Base-by-base conservation (phyloP, 2,113 vertebrate species). In the Sapajus apella region DNA sequence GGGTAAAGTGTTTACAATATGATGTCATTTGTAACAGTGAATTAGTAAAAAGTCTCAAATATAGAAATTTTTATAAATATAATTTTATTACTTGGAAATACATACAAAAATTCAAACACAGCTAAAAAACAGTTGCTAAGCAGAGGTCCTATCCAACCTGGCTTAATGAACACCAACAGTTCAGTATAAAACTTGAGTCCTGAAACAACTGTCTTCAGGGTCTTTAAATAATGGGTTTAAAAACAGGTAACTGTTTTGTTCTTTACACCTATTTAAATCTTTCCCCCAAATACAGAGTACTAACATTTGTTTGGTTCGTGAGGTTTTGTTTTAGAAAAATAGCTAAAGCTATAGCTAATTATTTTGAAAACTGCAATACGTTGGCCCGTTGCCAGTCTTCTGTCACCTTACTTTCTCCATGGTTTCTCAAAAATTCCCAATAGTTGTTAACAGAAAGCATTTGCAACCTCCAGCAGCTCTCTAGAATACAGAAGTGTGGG, bases 21-120 rank as follows among this genome's bases (percentile, higher is more conserved):
- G 18, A 3, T 81, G 45, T 58, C 43, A 82, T 47, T 82, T 64
- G 64, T 84, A 84, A 85, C 77, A 90, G 0, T 86, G n/a, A 96
- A 97, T 92, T 95, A 97, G 70, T 86, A 95, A 96, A 72, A 94
- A 97, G 77, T 92, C 94, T 97, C 96, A 95, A 96, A 92, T 87
- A 86, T 70, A 84, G 66, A 96, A 96, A 66, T 92, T 95, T 97
- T 97, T 97, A 97, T 82, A 98, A 98, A 98, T 98, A 97, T 97
- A 97, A n/a, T 96, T 98, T 98, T 98, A 98, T 98, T 97, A 97
- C 84, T 96, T 94, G 87, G 94, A 97, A 97, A 96, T 97, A 96
- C 92, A 98, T 98, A 98, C 96, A 97, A 98, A 98, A 97, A 94
- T 97, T 95, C 88, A 96, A 95, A 97, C 96, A 97, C 96, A 97